Conservation (phyloP, 2,797 vertebrate genomes). For the Platalea minor region DNA sequence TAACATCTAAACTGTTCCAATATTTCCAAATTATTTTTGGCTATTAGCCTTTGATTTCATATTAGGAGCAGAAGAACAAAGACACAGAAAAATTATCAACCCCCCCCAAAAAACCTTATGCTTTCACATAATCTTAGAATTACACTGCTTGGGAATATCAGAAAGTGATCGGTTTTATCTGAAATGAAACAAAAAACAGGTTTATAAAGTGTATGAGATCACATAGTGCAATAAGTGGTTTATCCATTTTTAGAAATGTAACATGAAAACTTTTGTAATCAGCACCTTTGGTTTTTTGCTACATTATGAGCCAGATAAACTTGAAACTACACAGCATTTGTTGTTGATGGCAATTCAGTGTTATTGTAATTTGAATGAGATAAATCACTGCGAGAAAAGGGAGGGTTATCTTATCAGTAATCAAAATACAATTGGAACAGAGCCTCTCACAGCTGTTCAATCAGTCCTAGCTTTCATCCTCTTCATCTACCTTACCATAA, state of each 20-base stretch:
- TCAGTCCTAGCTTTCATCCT: slow-evolving; percentile 56
- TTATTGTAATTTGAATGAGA: slow-evolving; percentile 56
- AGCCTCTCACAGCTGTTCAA: slow-evolving; percentile 63
- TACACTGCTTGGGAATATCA: background rate
- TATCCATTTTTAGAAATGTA: slow-evolving; percentile 21
- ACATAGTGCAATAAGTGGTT: background rate
- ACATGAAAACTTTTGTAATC: background rate
- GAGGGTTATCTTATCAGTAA: slow-evolving; percentile 64
- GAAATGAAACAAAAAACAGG: background rate
- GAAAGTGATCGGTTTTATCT: background rate
- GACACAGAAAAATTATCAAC: background rate
- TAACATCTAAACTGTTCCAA: background rate
- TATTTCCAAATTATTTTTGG: background rate
- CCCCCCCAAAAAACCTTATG: background rate
- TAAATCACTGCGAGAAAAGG: slow-evolving; percentile 40
- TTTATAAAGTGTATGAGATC: background rate
- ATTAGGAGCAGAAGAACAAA: background rate
- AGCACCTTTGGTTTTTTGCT: background rate
- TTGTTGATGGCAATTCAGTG: slow-evolving; percentile 53
- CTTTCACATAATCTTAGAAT: background rate
- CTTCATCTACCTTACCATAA: slow-evolving; percentile 29
- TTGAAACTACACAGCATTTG: slow-evolving; percentile 38
- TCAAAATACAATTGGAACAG: slow-evolving; percentile 61
- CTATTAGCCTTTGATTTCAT: background rate
- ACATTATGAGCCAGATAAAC: background rate